phyloP scores from a whole-genome alignment of 2,797 vertebrate species.

The Acanthiza pusilla region DNA sequence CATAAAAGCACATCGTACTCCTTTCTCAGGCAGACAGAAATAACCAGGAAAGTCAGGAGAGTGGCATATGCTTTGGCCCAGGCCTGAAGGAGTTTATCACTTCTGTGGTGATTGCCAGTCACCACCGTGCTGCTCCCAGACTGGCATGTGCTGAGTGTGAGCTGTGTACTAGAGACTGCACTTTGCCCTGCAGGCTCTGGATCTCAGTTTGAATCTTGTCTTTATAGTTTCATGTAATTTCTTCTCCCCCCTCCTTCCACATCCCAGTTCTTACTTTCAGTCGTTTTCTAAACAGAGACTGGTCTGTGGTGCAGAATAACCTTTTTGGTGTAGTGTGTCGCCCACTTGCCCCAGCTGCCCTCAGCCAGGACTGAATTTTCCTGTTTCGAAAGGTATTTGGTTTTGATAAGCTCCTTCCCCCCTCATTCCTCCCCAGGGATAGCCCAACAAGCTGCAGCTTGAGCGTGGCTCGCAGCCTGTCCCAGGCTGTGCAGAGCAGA shows the following conservation, averaged over 20 bases:
- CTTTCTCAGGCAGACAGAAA: background rate
- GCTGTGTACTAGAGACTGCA: background rate
- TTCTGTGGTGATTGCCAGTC: background rate
- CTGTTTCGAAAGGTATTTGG: background rate
- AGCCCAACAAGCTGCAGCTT: background rate
- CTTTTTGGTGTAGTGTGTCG: background rate
- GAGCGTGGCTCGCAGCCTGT: background rate
- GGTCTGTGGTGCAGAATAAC: background rate
- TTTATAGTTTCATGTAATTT: background rate
- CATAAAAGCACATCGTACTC: fast-evolving
- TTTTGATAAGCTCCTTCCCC: background rate
- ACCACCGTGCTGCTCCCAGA: background rate
- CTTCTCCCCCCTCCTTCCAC: background rate
- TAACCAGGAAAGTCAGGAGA: background rate
- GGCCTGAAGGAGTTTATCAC: background rate
- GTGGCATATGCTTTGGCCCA: background rate
- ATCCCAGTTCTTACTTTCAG: background rate
- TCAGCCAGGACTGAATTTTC: background rate
- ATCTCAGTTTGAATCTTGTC: background rate
- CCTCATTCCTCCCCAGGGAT: background rate
- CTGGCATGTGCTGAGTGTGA: background rate
- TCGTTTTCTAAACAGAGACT: background rate
- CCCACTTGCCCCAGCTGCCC: background rate
- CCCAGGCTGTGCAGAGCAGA: background rate
- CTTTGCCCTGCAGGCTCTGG: background rate